A percentile compares a stretch with the other conserved stretches of the same genome.
Evolutionary conservation across 2,113 vertebrate species (phyloP).

Genomic region (Mastomys coucha): DNA sequence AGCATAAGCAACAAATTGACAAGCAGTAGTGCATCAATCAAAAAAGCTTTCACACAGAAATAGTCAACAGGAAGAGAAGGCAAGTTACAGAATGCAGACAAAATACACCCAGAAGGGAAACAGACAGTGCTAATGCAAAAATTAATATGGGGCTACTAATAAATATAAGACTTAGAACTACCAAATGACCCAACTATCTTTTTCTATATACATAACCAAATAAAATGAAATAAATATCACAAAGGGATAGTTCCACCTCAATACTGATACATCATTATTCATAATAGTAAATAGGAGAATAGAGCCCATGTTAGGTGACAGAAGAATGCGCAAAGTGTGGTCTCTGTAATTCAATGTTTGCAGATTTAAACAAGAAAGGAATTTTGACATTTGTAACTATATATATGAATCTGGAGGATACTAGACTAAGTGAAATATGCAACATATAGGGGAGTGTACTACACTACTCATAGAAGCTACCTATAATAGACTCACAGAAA

Average conservation of each 20-base stretch:
- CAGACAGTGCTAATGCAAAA: not conserved
- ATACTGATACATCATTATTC: not conserved
- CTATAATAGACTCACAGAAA: not conserved
- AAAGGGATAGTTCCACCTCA: not conserved
- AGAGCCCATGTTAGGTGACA: not conserved
- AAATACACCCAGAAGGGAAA: not conserved
- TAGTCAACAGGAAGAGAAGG: not conserved
- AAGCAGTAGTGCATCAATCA: not conserved
- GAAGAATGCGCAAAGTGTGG: not conserved
- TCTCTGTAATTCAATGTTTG: not conserved
- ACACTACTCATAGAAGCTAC: not conserved
- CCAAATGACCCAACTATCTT: not conserved
- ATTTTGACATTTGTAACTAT: not conserved
- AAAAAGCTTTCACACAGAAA: not conserved
- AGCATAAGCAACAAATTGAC: not conserved
- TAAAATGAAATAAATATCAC: not conserved
- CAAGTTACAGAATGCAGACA: not conserved
- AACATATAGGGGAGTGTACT: no score
- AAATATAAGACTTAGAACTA: not conserved
- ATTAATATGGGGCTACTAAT: not conserved
- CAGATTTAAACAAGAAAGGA: not conserved
- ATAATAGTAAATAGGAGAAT: not conserved
- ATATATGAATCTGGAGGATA: not conserved
- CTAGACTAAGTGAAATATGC: not conserved
- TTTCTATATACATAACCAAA: not conserved